These are phyloP conservation scores for Drosophila monieri DNA, from an alignment of 2,888 invertebrate genomes.

Conservation along the genomic window DNA sequence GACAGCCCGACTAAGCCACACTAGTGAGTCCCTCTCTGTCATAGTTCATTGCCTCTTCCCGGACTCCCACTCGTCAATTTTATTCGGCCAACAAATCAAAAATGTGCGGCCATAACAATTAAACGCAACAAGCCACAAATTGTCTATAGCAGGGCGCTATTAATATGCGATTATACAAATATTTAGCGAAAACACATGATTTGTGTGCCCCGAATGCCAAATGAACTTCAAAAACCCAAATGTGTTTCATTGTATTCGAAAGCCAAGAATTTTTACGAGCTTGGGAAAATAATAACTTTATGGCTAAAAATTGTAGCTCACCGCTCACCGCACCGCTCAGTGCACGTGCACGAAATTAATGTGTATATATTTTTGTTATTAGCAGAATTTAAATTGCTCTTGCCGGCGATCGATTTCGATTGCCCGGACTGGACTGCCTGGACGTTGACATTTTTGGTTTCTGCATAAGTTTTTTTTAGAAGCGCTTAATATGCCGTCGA, in stretches of 20 bases:
- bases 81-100: conserved; percentile 19
- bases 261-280: conserved; percentile 78
- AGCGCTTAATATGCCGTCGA: conserved; percentile 72
- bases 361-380: conserved; percentile 65
- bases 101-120: conserved; percentile 29
- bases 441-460: conserved; percentile 76
- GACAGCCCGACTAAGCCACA: conserved; percentile 11
- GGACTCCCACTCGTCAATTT: neutral
- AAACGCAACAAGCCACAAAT: conserved; percentile 41
- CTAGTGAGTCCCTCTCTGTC: neutral
- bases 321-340: neutral
- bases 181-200: conserved; percentile 79
- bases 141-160: conserved; percentile 76
- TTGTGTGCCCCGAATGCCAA: conserved; percentile 68
- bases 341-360: conserved; percentile 76
- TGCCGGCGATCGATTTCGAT: conserved; percentile 66
- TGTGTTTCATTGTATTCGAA: conserved; percentile 66
- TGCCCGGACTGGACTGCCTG: conserved; percentile 44
- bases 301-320: conserved; percentile 60
- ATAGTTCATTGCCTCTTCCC: conserved; percentile 41
- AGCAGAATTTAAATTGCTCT: conserved; percentile 78
- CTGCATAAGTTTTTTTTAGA: conserved; percentile 54
- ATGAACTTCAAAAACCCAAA: conserved; percentile 49
- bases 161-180: conserved; percentile 83
- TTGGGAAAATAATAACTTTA: conserved; percentile 80